Evolutionary conservation across 2,888 invertebrate genomes (phyloP).

Genomic region (Dryadula phaetusa): DNA sequence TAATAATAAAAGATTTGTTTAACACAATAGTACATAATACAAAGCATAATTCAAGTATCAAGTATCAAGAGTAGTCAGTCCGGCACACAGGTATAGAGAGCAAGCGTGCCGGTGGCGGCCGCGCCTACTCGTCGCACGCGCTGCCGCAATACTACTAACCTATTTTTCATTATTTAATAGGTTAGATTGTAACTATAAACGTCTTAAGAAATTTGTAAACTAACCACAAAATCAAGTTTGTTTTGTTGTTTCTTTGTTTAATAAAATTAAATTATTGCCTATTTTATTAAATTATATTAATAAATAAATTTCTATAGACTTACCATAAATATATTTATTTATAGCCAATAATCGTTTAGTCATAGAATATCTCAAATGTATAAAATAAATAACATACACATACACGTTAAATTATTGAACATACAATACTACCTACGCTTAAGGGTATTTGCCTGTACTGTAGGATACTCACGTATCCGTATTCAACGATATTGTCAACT

Average conservation of each 20-base stretch:
- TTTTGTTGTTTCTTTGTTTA: conserved; percentile 21
- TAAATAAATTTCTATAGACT: neutral
- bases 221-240: conserved; percentile 28
- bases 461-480: too few relatives aligned
- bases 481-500: too few relatives aligned
- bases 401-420: neutral
- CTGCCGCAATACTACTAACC: conserved; percentile 54
- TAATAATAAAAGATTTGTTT: too few relatives aligned
- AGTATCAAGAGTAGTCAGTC: conserved; percentile 50
- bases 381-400: neutral
- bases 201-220: conserved; percentile 44
- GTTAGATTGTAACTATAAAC: conserved; percentile 52
- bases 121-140: conserved; percentile 65
- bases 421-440: neutral
- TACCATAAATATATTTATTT: neutral
- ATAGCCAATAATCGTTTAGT: neutral
- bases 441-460: neutral
- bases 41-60: conserved; percentile 40
- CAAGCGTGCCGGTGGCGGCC: conserved; percentile 61
- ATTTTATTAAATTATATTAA: conserved; percentile 12
- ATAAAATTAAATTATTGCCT: neutral
- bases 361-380: neutral
- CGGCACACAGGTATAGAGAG: conserved; percentile 50
- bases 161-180: conserved; percentile 59
- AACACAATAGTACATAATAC: neutral